Evolutionary conservation across 2,113 vertebrate genomes (phyloP), one percentile per base, ranked within the genome.

Genomic region (Hymenochirus boettgeri): DNA sequence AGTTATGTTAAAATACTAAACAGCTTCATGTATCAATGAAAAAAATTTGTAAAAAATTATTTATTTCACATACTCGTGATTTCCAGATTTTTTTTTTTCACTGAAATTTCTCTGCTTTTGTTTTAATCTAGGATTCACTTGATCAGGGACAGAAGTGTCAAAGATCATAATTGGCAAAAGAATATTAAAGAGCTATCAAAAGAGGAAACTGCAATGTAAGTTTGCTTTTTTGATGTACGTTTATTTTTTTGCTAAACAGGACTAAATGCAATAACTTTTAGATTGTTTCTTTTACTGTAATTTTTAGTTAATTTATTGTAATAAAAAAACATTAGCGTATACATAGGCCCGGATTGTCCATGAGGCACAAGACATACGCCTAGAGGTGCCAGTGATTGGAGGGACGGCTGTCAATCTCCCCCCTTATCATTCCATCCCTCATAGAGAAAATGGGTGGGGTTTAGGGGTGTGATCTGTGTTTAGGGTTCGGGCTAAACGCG

Each of bases 161-260:
- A 85, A 77, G 88, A 88, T 80, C 77, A 73, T 82, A 88, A 87
- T 73, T 71, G 84, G 76, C 80, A 60, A 25, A 73, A 64, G 77
- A 87, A 88, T 83, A 85, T 88, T 80, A 90, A 88, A 89, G 88
- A 87, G 10, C 52, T 90, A 82, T 85, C 87, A 73, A 83, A 86
- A 80, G 70, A 88, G 74, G 87, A 90, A 75, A 83, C 83, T 70
- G 81, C 82, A 59, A 81, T 70, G 86, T 90, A 87, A 90, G 88
- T 88, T 78, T 64, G 73, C 37, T 77, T 79, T 79, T 69, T 85
- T 77, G 33, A 22, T 48, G 18, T 48, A 48, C 13, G 6, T 22
- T 48, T 22, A 22, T 48, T 48, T 48, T 22, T 22, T 21, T 21
- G 18, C 46, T 23, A 23, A 11, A 12, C 1, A 48, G n/a, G 45